Base-by-base conservation (phyloP, 2,888 invertebrate species). In the Sphaeridia pumilis region DNA sequence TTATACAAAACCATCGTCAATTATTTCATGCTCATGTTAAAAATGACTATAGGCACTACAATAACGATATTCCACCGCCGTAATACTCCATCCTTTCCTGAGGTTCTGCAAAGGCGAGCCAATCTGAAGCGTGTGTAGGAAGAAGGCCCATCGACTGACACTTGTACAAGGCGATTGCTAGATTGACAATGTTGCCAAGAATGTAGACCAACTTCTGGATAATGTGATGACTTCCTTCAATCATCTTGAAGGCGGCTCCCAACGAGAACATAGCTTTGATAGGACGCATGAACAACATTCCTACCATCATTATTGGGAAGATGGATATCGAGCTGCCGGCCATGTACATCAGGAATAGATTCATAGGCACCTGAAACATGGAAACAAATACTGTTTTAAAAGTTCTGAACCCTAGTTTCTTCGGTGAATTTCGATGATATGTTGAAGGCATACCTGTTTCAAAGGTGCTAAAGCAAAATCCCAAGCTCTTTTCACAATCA, bases 261-360 rank as follows among this genome's bases (percentile, higher is more conserved):
- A 64, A 34, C 17, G 59, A 56, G 28, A 64, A 36, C 52, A 98
- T 76, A 2, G 97, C 94, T 73, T 97, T 95, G 25, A 97, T 81
- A 2, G 97, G 97, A 57, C 95, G 77, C 67, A 97, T 85, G 66
- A 97, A 84, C 74, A 98, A 78, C 98, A 99, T 98, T 41, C 94
- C 95, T 7, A 99, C 94, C 98, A 99, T 99, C 98, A 99, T 98
- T 45, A 99, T 98, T 0, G 98, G 98, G 67, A 99, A 97, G 66
- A 99, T 97, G 0, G 95, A 97, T 67, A 98, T 95, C 0, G 95
- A 93, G 71, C 92, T 95, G 20, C 97, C 97, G 49, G 97, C 93
- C 98, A 99, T 99, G 73, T 97, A 99, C 93, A 98, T 95, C 56
- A 99, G 92, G 70, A 98, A 93, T 58, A 98, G 75, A 72, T 99